Base-by-base conservation (phyloP, 2,888 invertebrate genomes). In the Apodemia duryi region DNA sequence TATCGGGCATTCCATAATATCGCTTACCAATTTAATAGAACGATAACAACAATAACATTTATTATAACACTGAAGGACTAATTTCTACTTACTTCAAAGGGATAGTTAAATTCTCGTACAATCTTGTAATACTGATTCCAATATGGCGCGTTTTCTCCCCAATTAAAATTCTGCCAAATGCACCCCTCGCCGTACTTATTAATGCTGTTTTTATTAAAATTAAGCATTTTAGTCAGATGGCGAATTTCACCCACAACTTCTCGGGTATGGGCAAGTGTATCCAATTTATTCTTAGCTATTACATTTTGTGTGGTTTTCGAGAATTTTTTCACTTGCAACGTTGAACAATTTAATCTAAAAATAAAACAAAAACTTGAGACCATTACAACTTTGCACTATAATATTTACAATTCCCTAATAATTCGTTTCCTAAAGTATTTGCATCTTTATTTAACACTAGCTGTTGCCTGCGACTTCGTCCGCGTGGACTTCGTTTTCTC, bases 71-170 rank as follows among this genome's bases (percentile, higher is more conserved):
- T 57, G 9, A 63, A 13, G 7, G 41, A 63, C 35, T 21, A n/a
- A 54, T 32, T 61, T 21, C 49, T 32, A 69, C 69, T 77, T 71
- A 91, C 92, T 84, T 88, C 84, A 78, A 84, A 85, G 0, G 92
- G 92, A 76, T 86, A 88, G 9, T 73, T 81, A 65, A 83, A 90
- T 65, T 91, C 86, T 60, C 76, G 82, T 2, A 92, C 80, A 66
- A 86, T 70, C 64, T 79, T 84, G 67, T 89, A 92, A 68, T 88
- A 91, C 71, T 91, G 86, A 69, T 91, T 91, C 91, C 91, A 91
- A 70, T 90, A 91, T 0, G 91, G 91, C 0, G 91, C 91, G 66
- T 91, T 84, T 0, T 85, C 85, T 0, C 91, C 91, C 91, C 91
- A 91, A 64, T 91, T 91, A 2, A 87, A 84, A 66, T 91, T 91